phyloP scores from a whole-genome alignment of 2,113 vertebrate genomes.

The human region DNA sequence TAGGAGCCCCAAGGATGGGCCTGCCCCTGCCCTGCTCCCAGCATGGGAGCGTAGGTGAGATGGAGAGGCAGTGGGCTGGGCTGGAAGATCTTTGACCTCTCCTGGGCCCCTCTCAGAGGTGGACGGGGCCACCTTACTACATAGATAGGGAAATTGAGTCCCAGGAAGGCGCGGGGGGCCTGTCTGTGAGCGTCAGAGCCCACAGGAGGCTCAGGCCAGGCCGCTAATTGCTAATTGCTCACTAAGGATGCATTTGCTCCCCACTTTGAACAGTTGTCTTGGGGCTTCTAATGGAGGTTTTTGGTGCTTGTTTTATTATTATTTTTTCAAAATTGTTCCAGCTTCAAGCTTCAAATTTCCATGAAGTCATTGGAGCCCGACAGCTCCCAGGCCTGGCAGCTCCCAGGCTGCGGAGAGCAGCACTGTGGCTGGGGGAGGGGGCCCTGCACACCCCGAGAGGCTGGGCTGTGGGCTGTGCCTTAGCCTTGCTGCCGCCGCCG shows the following conservation, averaged over 20 bases:
- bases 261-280: neutral
- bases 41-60: fast-evolving
- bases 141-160: slow-evolving; percentile 4
- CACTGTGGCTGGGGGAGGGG: neutral
- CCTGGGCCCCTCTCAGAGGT: neutral
- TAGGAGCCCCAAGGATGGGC: too few species aligned
- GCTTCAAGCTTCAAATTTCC: slow-evolving; percentile 70
- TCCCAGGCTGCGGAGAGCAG: neutral
- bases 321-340: slow-evolving; percentile 49
- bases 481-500: neutral
- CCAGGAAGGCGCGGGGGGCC: neutral
- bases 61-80: neutral
- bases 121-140: fast-evolving
- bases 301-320: slow-evolving; percentile 38
- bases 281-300: slow-evolving; percentile 44
- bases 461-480: neutral
- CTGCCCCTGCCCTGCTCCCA: neutral
- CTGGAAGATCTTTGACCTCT: neutral
- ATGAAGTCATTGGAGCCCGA: slow-evolving; percentile 56
- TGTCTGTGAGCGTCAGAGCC: neutral
- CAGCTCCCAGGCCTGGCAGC: neutral
- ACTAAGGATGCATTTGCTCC: neutral
- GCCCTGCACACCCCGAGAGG: neutral
- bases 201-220: neutral
- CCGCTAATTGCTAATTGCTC: neutral